Base-by-base conservation (phyloP, 2,888 invertebrate genomes). In the Rotaria sp. region DNA sequence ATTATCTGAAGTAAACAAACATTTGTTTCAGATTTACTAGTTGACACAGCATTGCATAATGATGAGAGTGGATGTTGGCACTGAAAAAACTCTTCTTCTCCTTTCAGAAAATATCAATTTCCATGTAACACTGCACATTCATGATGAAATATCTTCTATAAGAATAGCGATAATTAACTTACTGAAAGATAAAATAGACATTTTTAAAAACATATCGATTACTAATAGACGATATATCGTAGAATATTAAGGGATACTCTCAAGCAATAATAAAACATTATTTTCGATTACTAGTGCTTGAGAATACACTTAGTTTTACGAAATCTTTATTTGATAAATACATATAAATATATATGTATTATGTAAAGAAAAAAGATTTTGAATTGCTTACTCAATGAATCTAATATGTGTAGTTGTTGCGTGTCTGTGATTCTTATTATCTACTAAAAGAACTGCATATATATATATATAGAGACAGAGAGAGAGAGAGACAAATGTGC, bases 301-400 rank as follows among this genome's bases (percentile, higher is more conserved):
- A 67, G 67, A 67, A 67, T 67, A 67, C 67, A 67, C 67, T 67
- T 67, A 67, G 67, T 67, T 67, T 67, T 67, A 67, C 67, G 67
- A 67, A 67, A 59, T 21, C 10, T 59, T 59, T 13, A 26, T 55
- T 55, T 26, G 24, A 26, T 52, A 18, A 15, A 50, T 21, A 21
- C 18, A 52, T 55, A 55, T 55, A n/a, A n/a, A n/a, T n/a, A 2
- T 26, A 55, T 55, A 1, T 26, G 24, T 26, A 26, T 26, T 55
- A 5, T 26, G 7, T 26, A 26, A 26, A 26, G 24, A 4, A 26
- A 55, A 55, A 3, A 55, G 26, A 55, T 3, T n/a, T 55, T 26
- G 35, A 35, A 35, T 21, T 67, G 30, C 67, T 30, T 67, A 67
- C 67, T 67, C 67, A 21, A 67, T 67, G 35, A 67, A 67, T 67